Evolutionary conservation across 2,888 invertebrate species (phyloP).

Genomic region (Ophioninae sp.): DNA sequence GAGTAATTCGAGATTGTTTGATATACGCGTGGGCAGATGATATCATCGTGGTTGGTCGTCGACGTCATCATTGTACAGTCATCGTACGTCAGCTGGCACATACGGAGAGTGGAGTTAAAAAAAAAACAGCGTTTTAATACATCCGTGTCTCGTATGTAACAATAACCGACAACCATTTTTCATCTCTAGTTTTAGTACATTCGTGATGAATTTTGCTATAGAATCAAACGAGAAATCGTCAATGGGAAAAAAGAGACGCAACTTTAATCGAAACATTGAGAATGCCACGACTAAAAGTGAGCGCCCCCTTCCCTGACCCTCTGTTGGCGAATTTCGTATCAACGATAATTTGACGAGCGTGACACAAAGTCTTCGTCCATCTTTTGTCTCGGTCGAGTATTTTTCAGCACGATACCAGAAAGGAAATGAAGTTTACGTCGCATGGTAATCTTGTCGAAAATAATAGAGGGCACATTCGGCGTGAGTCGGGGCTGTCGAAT

Average conservation of each 20-base stretch:
- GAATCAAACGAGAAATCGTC: background rate
- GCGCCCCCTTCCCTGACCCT: background rate
- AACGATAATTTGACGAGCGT: too few species aligned
- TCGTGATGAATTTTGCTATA: too few species aligned
- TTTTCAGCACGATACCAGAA: background rate
- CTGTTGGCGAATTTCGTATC: too few species aligned
- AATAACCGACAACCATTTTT: constrained; percentile 10
- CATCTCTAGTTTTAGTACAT: background rate
- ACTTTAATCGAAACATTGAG: background rate
- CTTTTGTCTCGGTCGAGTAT: background rate
- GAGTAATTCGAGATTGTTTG: constrained; percentile 40
- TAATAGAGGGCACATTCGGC: constrained; percentile 35
- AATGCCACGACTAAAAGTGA: background rate
- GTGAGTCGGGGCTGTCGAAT: constrained; percentile 44
- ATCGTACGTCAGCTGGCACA: constrained; percentile 59
- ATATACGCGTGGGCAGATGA: constrained; percentile 60
- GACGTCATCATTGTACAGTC: constrained; percentile 62
- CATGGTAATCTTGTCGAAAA: constrained; percentile 5
- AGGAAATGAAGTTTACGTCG: constrained; percentile 1
- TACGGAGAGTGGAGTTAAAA: constrained; percentile 28
- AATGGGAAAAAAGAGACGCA: background rate
- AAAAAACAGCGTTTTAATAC: constrained; percentile 27
- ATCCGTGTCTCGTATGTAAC: constrained; percentile 13
- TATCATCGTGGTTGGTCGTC: constrained; percentile 53
- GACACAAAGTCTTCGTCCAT: background rate